phyloP scores from a whole-genome alignment of 1,140 invertebrate species.

The Helicorthomorpha holstii region DNA sequence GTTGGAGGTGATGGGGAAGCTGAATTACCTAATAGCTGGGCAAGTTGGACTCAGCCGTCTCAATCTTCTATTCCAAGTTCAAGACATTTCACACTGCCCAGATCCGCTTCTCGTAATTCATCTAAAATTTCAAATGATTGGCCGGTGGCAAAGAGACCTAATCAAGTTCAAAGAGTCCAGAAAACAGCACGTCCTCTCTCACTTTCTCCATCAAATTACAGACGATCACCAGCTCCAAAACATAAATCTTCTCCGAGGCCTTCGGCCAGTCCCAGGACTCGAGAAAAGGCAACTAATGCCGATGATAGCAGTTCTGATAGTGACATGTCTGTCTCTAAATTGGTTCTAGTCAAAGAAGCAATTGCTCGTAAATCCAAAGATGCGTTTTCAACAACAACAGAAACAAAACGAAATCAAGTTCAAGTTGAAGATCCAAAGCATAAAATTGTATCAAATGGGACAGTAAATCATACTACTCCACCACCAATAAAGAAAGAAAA shows the following conservation, averaged over 20 bases:
- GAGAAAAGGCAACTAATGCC: no score
- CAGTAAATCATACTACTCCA: no score
- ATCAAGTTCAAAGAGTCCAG: neutral
- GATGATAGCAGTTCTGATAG: conserved; percentile 22
- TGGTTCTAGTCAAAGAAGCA: conserved; percentile 31
- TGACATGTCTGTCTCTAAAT: conserved; percentile 40
- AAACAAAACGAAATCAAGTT: no score
- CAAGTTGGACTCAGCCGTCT: neutral
- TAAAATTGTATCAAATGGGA: no score
- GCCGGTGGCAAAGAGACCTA: conserved; percentile 21
- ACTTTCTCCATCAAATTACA: neutral
- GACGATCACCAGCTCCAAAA: neutral
- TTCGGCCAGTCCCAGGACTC: neutral
- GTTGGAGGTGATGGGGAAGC: conserved; percentile 3
- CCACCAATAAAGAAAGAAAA: no score
- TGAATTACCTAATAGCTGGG: neutral
- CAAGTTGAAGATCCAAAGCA: no score
- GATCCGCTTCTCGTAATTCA: neutral
- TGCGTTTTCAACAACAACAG: no score
- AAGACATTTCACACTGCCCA: conserved; percentile 1
- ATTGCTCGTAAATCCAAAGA: conserved; percentile 4
- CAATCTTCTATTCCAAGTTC: conserved; percentile 2
- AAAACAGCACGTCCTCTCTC: neutral
- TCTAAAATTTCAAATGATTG: conserved; percentile 13
- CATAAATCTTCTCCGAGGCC: neutral